These are phyloP conservation scores for Cyanistes caeruleus DNA, from an alignment of 2,113 vertebrate genomes.

Conservation along the genomic window DNA sequence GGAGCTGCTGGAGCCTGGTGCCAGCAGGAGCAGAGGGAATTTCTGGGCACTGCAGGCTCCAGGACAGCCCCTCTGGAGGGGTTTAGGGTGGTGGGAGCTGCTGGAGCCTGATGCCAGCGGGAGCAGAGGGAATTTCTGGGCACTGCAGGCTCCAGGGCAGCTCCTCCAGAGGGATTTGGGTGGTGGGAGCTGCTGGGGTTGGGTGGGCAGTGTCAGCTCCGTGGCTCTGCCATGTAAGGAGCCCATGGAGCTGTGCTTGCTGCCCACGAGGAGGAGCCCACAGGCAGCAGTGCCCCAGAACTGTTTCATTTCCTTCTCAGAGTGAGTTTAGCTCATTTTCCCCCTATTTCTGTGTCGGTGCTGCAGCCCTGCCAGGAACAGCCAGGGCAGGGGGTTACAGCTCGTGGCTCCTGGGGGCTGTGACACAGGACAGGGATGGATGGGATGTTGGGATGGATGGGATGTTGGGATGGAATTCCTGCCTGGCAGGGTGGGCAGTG, in stretches of 20 bases:
- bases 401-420: rapidly evolving
- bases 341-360: neutral
- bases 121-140: rapidly evolving
- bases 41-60: no score
- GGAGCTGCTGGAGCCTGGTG: no score
- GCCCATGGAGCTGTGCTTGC: neutral
- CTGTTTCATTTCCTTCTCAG: neutral
- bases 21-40: no score
- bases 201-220: rapidly evolving
- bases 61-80: no score
- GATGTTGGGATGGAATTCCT: neutral
- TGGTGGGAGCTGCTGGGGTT: neutral
- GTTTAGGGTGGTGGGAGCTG: no score
- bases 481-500: rapidly evolving
- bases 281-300: neutral
- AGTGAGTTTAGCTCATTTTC: rapidly evolving
- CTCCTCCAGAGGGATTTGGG: rapidly evolving
- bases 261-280: no score
- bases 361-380: neutral
- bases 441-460: neutral
- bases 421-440: neutral
- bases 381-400: no score
- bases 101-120: rapidly evolving
- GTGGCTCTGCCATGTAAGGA: neutral
- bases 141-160: rapidly evolving